Evolutionary conservation across 2,888 invertebrate species (phyloP).

Genomic region (Synanthedon myopaeformis): DNA sequence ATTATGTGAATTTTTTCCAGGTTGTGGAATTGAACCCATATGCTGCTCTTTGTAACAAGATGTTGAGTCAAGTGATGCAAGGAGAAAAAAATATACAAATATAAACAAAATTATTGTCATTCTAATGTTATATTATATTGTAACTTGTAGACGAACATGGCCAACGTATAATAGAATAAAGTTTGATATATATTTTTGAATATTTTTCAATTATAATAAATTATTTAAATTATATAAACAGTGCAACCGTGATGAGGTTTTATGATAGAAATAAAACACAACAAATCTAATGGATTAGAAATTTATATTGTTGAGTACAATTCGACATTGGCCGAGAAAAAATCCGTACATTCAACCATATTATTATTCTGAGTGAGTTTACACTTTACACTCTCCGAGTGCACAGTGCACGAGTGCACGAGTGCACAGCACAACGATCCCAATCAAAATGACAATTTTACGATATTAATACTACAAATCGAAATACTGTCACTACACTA

Average conservation of each 20-base stretch:
- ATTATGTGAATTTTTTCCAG: slow-evolving; percentile 46
- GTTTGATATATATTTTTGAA: too few species aligned
- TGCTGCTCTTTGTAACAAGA: slow-evolving; percentile 95
- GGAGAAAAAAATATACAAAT: slow-evolving; percentile 51
- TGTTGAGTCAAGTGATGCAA: slow-evolving; percentile 84
- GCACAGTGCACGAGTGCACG: too few species aligned
- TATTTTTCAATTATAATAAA: too few species aligned
- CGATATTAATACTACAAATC: slow-evolving; percentile 60
- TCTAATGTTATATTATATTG: too few species aligned
- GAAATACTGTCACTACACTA: slow-evolving; percentile 58
- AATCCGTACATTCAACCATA: background rate
- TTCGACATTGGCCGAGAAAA: slow-evolving; percentile 53
- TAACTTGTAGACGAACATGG: too few species aligned
- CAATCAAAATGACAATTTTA: slow-evolving; percentile 38
- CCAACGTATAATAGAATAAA: too few species aligned
- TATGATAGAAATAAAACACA: slow-evolving; percentile 39
- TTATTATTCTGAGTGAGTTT: background rate
- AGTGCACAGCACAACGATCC: too few species aligned
- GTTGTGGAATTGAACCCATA: slow-evolving; percentile 92
- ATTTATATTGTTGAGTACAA: slow-evolving; percentile 69
- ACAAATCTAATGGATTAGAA: slow-evolving; percentile 66
- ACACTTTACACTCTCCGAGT: background rate
- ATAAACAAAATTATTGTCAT: slow-evolving; percentile 10
- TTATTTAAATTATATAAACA: too few species aligned
- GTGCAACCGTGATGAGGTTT: too few species aligned